Percentiles rank a stretch among this genome's conserved stretches.
These are phyloP conservation scores for Linurgus olivaceus DNA, from an alignment of 2,797 vertebrate genomes.

Conservation along the genomic window DNA sequence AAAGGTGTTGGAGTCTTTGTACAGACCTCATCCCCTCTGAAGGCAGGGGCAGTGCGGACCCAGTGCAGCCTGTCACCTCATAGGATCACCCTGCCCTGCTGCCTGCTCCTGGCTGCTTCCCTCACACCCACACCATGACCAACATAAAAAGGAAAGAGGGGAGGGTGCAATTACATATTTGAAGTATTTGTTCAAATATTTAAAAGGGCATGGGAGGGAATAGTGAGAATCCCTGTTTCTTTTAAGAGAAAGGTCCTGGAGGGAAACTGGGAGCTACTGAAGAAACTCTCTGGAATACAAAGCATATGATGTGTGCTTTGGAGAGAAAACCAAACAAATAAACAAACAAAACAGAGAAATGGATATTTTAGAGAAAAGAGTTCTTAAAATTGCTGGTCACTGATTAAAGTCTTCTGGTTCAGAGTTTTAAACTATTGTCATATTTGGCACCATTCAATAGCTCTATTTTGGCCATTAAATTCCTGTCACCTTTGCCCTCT, in stretches of 20 bases:
- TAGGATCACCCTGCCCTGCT: neutral
- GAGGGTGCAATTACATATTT: neutral
- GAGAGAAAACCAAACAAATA: neutral
- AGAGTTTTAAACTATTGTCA: constrained; percentile 2
- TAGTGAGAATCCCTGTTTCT: neutral
- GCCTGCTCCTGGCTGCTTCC: neutral
- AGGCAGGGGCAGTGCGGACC: neutral
- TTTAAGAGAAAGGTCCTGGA: neutral
- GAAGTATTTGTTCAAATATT: neutral
- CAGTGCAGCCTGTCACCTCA: neutral
- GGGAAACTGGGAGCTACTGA: neutral
- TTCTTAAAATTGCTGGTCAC: neutral
- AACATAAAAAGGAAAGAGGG: neutral
- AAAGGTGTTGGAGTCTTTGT: fast-evolving
- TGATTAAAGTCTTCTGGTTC: neutral
- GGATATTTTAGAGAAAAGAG: neutral
- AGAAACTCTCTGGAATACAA: neutral
- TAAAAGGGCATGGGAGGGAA: fast-evolving
- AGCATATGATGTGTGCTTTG: neutral
- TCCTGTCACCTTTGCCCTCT: constrained; percentile 67
- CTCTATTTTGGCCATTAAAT: constrained; percentile 70
- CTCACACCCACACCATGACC: fast-evolving
- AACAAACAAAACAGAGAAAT: neutral
- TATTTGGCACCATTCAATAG: neutral
- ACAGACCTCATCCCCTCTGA: neutral